Evolutionary conservation across 2,888 invertebrate species (phyloP).

Genomic region (Cryptocheilus praepositus): DNA sequence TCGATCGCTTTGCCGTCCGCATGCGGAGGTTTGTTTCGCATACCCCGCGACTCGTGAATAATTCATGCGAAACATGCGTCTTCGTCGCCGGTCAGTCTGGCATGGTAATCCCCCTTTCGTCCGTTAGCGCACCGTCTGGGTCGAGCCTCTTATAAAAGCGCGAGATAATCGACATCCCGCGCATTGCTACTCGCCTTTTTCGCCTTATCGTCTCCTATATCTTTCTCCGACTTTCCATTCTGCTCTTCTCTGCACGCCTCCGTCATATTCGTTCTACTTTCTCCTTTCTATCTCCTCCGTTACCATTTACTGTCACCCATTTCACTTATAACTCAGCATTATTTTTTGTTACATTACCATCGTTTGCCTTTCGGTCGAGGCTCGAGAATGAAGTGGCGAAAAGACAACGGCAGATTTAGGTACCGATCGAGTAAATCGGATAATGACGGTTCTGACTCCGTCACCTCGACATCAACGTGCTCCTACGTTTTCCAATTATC

Average conservation of each 20-base stretch:
- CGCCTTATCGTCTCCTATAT: not conserved
- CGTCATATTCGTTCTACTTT: conserved; percentile 1
- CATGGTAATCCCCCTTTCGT: conserved; percentile 42
- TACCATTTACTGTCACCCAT: not conserved
- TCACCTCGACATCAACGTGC: no score
- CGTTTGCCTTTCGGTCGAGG: no score
- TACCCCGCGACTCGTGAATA: conserved; percentile 50
- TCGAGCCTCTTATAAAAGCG: conserved; percentile 25
- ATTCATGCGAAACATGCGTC: conserved; percentile 56
- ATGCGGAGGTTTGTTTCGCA: conserved; percentile 42
- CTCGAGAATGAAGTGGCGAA: no score
- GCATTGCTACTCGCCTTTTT: conserved; percentile 1
- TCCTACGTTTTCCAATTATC: no score
- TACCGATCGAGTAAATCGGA: no score
- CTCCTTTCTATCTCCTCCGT: not conserved
- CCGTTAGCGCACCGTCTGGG: conserved; percentile 36
- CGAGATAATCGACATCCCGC: conserved; percentile 42
- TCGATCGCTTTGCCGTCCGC: not conserved
- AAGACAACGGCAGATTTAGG: no score
- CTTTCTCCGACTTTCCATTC: no score
- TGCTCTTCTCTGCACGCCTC: no score
- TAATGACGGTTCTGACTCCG: no score
- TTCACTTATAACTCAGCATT: no score
- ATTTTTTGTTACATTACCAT: no score
- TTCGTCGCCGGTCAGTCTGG: conserved; percentile 53